Conservation (phyloP, 2,888 invertebrate species). For the Drosophila peninsularis region DNA sequence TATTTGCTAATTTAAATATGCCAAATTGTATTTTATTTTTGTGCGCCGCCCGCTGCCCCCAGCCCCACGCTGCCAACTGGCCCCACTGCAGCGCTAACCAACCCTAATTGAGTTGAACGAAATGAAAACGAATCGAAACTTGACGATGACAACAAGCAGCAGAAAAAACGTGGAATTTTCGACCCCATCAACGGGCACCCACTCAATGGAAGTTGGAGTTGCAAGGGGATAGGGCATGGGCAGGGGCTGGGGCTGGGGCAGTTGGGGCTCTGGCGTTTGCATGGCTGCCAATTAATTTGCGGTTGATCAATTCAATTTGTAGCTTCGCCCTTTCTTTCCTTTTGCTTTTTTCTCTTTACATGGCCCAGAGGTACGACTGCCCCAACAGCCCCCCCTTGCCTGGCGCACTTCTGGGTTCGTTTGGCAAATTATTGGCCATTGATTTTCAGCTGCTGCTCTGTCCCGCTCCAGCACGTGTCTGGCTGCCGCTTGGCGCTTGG, state of each 20-base stretch:
- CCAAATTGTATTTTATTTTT: constrained; percentile 70
- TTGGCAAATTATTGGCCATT: constrained; percentile 81
- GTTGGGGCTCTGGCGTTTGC: constrained; percentile 63
- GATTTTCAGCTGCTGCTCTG: constrained; percentile 56
- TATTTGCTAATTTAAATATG: constrained; percentile 78
- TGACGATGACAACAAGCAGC: constrained; percentile 34
- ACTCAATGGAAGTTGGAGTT: constrained; percentile 28
- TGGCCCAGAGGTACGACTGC: constrained; percentile 6
- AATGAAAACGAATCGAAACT: constrained; percentile 65
- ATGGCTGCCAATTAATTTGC: constrained; percentile 84
- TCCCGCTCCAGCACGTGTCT: constrained; percentile 33
- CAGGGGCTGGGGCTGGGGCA: not conserved
- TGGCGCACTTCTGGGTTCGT: constrained; percentile 67
- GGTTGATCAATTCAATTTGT: constrained; percentile 85
- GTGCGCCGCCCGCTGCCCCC: not conserved
- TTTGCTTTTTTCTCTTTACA: not conserved
- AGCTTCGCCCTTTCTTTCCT: constrained; percentile 52
- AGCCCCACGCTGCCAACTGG: not conserved
- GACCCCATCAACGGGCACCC: constrained; percentile 27
- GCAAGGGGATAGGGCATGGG: not conserved
- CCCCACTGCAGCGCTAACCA: constrained; percentile 7
- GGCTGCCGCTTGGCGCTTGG: not conserved
- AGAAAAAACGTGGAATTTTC: constrained; percentile 27
- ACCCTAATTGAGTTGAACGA: constrained; percentile 77
- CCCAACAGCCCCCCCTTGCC: constrained; percentile 42